Evolutionary conservation across 2,113 vertebrate genomes (phyloP).

Genomic region (Psittacula cyanocephala): DNA sequence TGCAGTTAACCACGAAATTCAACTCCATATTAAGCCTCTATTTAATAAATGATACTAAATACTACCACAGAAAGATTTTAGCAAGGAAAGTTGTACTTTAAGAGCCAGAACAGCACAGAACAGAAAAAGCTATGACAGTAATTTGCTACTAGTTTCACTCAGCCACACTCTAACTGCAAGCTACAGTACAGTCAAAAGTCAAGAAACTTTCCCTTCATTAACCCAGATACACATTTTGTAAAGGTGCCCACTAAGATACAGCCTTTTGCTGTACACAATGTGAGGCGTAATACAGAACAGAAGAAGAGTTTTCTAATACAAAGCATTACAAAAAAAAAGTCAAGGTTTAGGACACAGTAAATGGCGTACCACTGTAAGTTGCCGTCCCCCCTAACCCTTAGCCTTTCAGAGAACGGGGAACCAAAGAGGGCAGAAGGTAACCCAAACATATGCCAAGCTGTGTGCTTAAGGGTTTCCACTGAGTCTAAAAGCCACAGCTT

Average conservation of each 20-base stretch:
- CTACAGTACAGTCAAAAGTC: neutral
- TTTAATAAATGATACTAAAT: slow-evolving; percentile 28
- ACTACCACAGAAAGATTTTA: neutral
- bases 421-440: neutral
- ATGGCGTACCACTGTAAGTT: neutral
- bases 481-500: neutral
- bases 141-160: neutral
- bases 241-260: neutral
- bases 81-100: neutral
- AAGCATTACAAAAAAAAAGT: neutral
- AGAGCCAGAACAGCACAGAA: neutral
- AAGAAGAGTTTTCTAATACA: neutral
- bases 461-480: neutral
- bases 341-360: neutral
- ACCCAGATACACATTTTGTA: neutral
- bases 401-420: neutral
- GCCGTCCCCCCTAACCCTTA: neutral
- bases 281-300: neutral
- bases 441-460: neutral
- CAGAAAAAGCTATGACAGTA: neutral
- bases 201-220: neutral
- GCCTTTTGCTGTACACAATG: neutral
- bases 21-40: slow-evolving; percentile 6
- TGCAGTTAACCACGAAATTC: slow-evolving; percentile 34
- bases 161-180: neutral